Conservation (phyloP, 2,797 vertebrate species). For the Macroramphosus scolopax region DNA sequence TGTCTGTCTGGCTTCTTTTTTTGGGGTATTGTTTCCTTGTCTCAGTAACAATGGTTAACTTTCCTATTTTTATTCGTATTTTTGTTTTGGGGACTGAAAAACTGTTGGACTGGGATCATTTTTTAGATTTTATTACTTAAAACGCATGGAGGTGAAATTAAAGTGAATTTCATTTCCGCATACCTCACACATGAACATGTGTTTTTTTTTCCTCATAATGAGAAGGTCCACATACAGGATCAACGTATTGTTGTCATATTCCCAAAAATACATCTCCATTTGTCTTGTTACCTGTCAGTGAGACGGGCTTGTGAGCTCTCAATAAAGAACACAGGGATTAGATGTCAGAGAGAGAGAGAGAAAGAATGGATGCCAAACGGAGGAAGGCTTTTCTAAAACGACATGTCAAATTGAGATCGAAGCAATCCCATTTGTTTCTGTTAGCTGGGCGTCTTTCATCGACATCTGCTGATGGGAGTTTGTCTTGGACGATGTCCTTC, state of each 20-base stretch:
- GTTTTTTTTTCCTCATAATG: slow-evolving; percentile 9
- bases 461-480: slow-evolving; percentile 69
- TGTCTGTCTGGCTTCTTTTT: background rate
- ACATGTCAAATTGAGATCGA: slow-evolving; percentile 55
- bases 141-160: background rate
- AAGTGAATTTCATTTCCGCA: slow-evolving; percentile 11
- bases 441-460: slow-evolving; percentile 57
- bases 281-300: slow-evolving; percentile 35
- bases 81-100: too few relatives aligned
- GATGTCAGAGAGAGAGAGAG: slow-evolving; percentile 24
- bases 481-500: slow-evolving; percentile 75
- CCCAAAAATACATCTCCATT: slow-evolving; percentile 15
- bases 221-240: background rate
- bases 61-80: background rate
- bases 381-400: slow-evolving; percentile 33
- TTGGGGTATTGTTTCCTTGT: background rate
- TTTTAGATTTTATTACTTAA: background rate
- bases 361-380: slow-evolving; percentile 28
- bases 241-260: slow-evolving; percentile 16
- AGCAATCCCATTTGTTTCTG: slow-evolving; percentile 61
- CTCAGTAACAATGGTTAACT: background rate
- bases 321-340: slow-evolving; percentile 23
- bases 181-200: too few relatives aligned
- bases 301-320: slow-evolving; percentile 23
- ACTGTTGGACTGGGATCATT: too few relatives aligned